Percentiles rank a stretch among this genome's conserved stretches.
Conservation (phyloP, 2,888 invertebrate species). For the Hirtodrosophila confusa region DNA sequence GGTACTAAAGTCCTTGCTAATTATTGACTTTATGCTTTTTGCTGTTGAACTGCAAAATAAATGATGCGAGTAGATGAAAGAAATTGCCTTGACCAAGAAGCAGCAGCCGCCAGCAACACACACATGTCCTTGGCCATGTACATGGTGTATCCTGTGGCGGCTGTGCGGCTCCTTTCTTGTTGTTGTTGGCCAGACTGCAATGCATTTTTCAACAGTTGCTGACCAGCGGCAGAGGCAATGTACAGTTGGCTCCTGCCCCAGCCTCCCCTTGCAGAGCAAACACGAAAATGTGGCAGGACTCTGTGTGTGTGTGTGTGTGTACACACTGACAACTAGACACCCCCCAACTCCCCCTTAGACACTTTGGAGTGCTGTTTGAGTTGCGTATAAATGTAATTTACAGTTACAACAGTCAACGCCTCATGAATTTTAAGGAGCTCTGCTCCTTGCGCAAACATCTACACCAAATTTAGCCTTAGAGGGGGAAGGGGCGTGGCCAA, state of each 20-base stretch:
- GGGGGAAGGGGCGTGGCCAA: slow-evolving; percentile 37
- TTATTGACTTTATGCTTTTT: slow-evolving; percentile 51
- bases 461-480: no score
- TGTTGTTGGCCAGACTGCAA: slow-evolving; percentile 37
- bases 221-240: slow-evolving; percentile 17
- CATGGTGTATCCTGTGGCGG: slow-evolving; percentile 33
- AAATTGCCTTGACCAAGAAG: slow-evolving; percentile 27
- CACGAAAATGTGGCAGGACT: slow-evolving; percentile 45
- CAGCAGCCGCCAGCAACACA: slow-evolving; percentile 5
- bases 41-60: slow-evolving; percentile 37
- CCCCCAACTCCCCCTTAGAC: slow-evolving; percentile 9
- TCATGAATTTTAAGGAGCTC: slow-evolving; percentile 74
- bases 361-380: slow-evolving; percentile 69
- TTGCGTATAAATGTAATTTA: slow-evolving; percentile 75
- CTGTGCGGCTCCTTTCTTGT: no score
- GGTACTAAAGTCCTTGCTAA: slow-evolving; percentile 58
- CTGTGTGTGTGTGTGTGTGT: slow-evolving; percentile 12
- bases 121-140: slow-evolving; percentile 26
- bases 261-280: neutral
- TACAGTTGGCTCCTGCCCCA: slow-evolving; percentile 1
- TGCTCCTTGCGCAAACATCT: neutral
- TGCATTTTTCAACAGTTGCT: slow-evolving; percentile 64
- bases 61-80: slow-evolving; percentile 39
- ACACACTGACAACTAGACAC: slow-evolving; percentile 1
- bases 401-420: slow-evolving; percentile 67